Evolutionary conservation across 2,888 invertebrate species (phyloP).

Genomic region (Erynnis tages): DNA sequence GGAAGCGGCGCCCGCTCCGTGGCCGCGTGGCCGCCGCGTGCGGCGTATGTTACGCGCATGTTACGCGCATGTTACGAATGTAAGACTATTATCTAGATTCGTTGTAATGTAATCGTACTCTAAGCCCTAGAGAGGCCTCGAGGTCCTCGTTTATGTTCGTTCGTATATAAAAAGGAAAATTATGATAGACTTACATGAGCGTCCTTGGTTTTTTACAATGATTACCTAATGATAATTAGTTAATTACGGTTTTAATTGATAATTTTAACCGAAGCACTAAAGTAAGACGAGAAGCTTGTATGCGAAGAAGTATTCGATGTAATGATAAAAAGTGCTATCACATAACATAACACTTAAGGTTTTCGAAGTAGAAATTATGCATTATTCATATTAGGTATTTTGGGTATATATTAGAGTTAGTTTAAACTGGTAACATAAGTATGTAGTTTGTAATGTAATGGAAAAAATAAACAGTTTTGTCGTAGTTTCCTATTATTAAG

Average conservation of each 20-base stretch:
- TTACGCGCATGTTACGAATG: conserved; percentile 69
- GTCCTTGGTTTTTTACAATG: conserved; percentile 68
- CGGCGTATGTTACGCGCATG: too few species aligned
- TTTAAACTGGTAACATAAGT: conserved; percentile 80
- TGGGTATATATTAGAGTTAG: conserved; percentile 82
- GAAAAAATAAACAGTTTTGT: conserved; percentile 74
- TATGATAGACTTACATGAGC: conserved; percentile 78
- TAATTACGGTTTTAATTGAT: conserved; percentile 82
- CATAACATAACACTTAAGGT: conserved; percentile 69
- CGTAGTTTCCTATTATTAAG: conserved; percentile 81
- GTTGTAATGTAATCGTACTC: conserved; percentile 70
- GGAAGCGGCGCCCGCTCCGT: conserved; percentile 71
- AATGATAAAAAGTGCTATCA: conserved; percentile 74
- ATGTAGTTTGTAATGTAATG: conserved; percentile 81
- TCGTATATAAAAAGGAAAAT: conserved; percentile 79
- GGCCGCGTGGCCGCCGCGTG: too few species aligned
- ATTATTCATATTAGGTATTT: conserved; percentile 82
- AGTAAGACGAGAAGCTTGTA: conserved; percentile 77
- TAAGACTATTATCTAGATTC: conserved; percentile 80
- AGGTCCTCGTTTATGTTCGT: conserved; percentile 66
- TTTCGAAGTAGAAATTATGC: conserved; percentile 78
- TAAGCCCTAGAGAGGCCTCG: conserved; percentile 52
- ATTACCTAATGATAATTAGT: conserved; percentile 81
- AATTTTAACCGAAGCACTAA: conserved; percentile 77
- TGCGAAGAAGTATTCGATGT: conserved; percentile 73